A percentile compares a stretch with the other conserved stretches of the same genome.
Conservation (phyloP, 1,140 invertebrate genomes). For the Hycleus phaleratus region DNA sequence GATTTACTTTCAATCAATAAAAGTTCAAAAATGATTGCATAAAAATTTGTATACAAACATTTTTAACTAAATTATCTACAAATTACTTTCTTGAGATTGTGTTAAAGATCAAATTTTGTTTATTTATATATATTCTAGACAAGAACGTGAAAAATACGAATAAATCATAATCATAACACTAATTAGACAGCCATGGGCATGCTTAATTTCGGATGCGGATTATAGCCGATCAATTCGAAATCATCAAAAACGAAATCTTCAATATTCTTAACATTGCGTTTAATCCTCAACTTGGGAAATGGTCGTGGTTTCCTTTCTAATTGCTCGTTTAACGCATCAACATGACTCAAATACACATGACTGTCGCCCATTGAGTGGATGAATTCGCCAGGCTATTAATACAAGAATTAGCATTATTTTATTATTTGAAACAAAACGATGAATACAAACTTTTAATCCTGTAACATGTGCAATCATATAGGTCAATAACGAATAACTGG, state of each 20-base stretch:
- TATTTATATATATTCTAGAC: too few relatives aligned
- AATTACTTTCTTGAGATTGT: too few relatives aligned
- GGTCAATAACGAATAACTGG: constrained; percentile 91
- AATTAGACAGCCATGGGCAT: constrained; percentile 97
- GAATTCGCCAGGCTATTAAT: constrained; percentile 81
- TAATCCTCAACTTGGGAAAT: constrained; percentile 79
- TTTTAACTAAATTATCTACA: too few relatives aligned
- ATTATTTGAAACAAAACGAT: not conserved
- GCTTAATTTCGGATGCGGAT: constrained; percentile 82
- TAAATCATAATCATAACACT: not conserved
- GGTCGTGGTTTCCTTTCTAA: constrained; percentile 67
- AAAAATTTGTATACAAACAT: too few relatives aligned
- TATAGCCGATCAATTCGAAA: constrained; percentile 82
- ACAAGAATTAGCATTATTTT: too few relatives aligned
- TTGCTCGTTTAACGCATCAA: constrained; percentile 79
- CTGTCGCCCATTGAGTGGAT: constrained; percentile 94
- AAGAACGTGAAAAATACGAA: too few relatives aligned
- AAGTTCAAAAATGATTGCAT: too few relatives aligned
- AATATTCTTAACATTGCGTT: constrained; percentile 63
- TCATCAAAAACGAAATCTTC: constrained; percentile 88
- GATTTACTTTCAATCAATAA: too few relatives aligned
- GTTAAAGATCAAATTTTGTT: too few relatives aligned
- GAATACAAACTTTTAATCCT: constrained; percentile 56
- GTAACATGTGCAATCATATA: constrained; percentile 96
- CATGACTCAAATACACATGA: constrained; percentile 93